A percentile compares a stretch with the other conserved stretches of the same genome.
Evolutionary conservation across 2,797 vertebrate genomes (phyloP).

Genomic region (Chloroceryle amazona): DNA sequence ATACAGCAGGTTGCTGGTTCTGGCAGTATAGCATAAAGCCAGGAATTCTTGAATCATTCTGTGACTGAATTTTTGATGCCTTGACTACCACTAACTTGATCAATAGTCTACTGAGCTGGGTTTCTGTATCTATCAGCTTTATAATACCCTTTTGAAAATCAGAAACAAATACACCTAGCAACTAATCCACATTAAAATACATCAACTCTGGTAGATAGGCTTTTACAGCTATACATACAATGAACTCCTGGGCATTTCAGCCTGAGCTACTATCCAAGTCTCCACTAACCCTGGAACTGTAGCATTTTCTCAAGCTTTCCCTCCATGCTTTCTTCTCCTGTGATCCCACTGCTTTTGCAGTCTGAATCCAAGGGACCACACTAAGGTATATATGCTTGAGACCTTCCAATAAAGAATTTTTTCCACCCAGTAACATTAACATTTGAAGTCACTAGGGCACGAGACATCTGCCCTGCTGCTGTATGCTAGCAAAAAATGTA

Average conservation of each 20-base stretch:
- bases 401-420: neutral
- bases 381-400: neutral
- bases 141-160: neutral
- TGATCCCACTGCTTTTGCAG: neutral
- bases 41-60: neutral
- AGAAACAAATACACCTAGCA: neutral
- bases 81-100: neutral
- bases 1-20: slow-evolving; percentile 33
- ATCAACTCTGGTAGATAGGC: neutral
- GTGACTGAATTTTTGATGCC: neutral
- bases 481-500: neutral
- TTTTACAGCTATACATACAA: neutral
- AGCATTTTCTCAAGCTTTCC: neutral
- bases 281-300: neutral
- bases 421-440: neutral
- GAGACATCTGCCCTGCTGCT: neutral
- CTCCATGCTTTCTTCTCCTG: neutral
- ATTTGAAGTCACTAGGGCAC: neutral
- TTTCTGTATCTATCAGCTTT: neutral
- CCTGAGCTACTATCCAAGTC: neutral
- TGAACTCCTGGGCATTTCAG: neutral
- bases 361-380: neutral
- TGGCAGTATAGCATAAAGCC: neutral
- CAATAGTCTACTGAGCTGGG: neutral
- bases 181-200: neutral